Conservation (phyloP, 2,888 invertebrate species). For the Petrophora chlorosata region DNA sequence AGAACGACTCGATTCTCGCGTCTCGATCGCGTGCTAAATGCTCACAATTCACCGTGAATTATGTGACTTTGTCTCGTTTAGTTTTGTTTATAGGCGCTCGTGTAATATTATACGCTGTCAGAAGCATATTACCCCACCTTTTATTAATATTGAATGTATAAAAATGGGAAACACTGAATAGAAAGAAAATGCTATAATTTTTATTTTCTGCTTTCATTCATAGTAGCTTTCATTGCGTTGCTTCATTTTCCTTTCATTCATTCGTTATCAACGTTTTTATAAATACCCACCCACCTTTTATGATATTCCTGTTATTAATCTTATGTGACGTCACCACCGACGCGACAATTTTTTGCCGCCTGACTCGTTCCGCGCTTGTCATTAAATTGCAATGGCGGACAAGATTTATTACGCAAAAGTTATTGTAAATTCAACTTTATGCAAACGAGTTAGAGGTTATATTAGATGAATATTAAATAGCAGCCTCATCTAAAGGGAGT, state of each 20-base stretch:
- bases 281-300: conserved; percentile 16
- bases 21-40: conserved; percentile 69
- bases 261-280: conserved; percentile 11
- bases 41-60: conserved; percentile 73
- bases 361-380: conserved; percentile 47
- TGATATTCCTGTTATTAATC: conserved; percentile 43
- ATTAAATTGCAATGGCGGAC: conserved; percentile 53
- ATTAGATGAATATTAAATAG: conserved; percentile 15
- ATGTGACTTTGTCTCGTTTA: conserved; percentile 73
- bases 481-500: conserved; percentile 42
- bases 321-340: conserved; percentile 58
- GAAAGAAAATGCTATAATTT: conserved; percentile 19
- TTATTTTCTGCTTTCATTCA: conserved; percentile 4
- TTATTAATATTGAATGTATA: conserved; percentile 43
- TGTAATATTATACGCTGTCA: conserved; percentile 56
- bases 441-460: conserved; percentile 16
- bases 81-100: conserved; percentile 71
- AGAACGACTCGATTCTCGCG: conserved; percentile 55
- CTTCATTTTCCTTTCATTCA: conserved; percentile 4
- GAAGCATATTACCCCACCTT: conserved; percentile 46
- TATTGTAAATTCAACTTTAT: conserved; percentile 40
- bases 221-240: neutral
- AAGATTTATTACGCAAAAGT: conserved; percentile 29
- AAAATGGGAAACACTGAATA: conserved; percentile 24
- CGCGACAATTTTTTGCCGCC: conserved; percentile 59